Conservation (phyloP, 2,113 vertebrate species). For the Chaetura pelagica region DNA sequence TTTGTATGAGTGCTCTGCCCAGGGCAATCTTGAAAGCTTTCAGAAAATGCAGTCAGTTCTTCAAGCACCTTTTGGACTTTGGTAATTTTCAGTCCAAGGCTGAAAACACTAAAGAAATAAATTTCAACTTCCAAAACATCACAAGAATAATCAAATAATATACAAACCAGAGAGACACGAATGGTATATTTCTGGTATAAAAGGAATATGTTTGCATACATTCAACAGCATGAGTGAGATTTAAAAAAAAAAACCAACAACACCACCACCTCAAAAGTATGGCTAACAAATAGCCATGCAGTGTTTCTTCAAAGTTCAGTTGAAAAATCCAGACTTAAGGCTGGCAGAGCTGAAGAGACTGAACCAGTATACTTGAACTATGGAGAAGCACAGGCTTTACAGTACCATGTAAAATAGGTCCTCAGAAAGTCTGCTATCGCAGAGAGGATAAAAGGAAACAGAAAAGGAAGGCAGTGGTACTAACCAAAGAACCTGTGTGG, state of each 20-base stretch:
- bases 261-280: not conserved
- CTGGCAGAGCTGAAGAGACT: not conserved
- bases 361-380: not conserved
- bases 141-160: not conserved
- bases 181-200: not conserved
- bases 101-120: not conserved
- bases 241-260: not conserved
- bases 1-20: not conserved
- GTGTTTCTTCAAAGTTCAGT: not conserved
- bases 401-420: not conserved
- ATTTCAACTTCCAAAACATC: not conserved
- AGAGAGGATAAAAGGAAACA: not conserved
- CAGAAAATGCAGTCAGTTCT: not conserved
- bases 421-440: not conserved
- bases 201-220: not conserved
- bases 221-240: not conserved
- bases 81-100: not conserved
- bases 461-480: not conserved
- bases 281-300: not conserved
- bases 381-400: not conserved
- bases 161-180: not conserved
- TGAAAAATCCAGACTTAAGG: not conserved
- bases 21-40: not conserved
- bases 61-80: not conserved
- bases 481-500: fast-evolving